A percentile compares a stretch with the other conserved stretches of the same genome.
These are phyloP conservation scores for Narcine bancroftii DNA, from an alignment of 2,113 vertebrate genomes.

Conservation along the genomic window DNA sequence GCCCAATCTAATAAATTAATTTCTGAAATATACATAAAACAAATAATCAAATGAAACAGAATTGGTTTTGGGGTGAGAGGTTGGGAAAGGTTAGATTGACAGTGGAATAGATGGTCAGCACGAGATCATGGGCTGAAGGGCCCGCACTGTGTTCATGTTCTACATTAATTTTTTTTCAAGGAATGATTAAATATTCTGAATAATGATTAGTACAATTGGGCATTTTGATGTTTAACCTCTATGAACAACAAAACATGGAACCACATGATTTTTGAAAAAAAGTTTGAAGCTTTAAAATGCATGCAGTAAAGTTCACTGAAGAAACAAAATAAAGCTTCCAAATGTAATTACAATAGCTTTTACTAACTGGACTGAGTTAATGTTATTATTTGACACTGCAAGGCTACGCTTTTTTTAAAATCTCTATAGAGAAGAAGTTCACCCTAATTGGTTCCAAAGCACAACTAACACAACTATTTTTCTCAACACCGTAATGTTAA, in stretches of 20 bases:
- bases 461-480: conserved; percentile 75
- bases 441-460: conserved; percentile 98
- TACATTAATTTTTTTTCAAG: too few species aligned
- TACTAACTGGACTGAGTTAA: conserved; percentile 61
- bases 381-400: conserved; percentile 71
- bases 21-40: background rate
- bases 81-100: too few species aligned
- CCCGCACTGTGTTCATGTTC: too few species aligned
- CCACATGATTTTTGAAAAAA: conserved; percentile 44
- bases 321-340: conserved; percentile 59
- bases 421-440: conserved; percentile 68
- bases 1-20: background rate
- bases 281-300: conserved; percentile 55
- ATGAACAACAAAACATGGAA: conserved; percentile 48
- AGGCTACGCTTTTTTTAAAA: conserved; percentile 66
- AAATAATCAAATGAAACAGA: too few species aligned
- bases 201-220: background rate
- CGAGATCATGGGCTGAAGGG: too few species aligned
- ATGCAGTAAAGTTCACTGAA: conserved; percentile 54
- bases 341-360: conserved; percentile 58
- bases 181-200: background rate
- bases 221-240: conserved; percentile 41
- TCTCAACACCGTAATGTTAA: conserved; percentile 73
- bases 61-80: too few species aligned
- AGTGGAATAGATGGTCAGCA: too few species aligned